Evolutionary conservation across 2,113 vertebrate genomes (phyloP).

Genomic region (Chloropsis hardwickii): DNA sequence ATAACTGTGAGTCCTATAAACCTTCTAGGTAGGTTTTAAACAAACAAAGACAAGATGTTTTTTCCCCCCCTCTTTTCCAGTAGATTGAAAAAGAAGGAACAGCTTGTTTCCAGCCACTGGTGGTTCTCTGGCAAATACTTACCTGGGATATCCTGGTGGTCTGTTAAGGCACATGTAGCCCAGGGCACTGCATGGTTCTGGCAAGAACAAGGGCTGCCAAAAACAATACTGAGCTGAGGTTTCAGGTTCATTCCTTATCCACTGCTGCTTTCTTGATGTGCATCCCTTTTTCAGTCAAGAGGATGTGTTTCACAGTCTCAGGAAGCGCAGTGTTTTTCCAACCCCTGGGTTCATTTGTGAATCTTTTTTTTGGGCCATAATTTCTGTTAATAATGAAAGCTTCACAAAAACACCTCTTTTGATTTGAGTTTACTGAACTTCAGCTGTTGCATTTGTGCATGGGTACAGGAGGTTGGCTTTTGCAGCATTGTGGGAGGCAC

Average conservation of each 20-base stretch:
- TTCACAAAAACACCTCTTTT: not conserved
- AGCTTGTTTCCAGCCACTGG: not conserved
- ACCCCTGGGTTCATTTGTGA: not conserved
- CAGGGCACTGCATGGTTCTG: conserved; percentile 18
- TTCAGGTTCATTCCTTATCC: not conserved
- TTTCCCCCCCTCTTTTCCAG: not conserved
- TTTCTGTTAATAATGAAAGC: not conserved
- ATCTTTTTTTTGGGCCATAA: not conserved
- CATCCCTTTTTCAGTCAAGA: not conserved
- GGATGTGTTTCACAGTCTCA: conserved; percentile 43
- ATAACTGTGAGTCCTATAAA: not conserved
- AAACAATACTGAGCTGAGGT: not conserved
- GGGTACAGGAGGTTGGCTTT: not conserved
- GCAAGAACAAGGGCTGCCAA: not conserved
- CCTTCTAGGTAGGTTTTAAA: not conserved
- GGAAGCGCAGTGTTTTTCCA: not conserved
- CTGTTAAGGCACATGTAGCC: conserved; percentile 10
- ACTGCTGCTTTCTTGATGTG: not conserved
- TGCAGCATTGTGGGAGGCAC: not conserved
- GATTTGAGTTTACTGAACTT: not conserved
- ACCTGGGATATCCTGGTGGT: conserved; percentile 20
- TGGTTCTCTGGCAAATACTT: not conserved
- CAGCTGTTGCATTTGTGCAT: not conserved
- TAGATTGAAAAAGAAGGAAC: not conserved
- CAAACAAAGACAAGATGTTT: not conserved